phyloP scores from a whole-genome alignment of 30 jellyfish, hydroid and myxozoan species.

The Rhopilema esculentum region DNA sequence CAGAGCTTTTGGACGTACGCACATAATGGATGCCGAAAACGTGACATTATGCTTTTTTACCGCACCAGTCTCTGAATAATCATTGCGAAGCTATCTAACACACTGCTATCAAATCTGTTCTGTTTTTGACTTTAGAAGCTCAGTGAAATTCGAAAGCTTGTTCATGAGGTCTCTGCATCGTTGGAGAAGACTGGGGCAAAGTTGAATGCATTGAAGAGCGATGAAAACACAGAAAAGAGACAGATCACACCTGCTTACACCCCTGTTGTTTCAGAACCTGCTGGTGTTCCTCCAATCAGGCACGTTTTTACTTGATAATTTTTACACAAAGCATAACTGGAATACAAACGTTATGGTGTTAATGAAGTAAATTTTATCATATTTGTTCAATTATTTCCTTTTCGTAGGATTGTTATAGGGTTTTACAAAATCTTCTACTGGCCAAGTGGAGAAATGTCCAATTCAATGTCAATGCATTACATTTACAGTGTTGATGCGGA shows the following conservation, averaged over 20 bases:
- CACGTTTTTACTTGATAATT: background rate
- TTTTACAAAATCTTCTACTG: no score
- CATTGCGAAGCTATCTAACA: background rate
- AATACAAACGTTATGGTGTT: background rate
- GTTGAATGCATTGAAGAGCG: conserved; percentile 68
- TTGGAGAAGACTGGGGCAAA: conserved; percentile 83
- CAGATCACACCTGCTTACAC: conserved; percentile 97
- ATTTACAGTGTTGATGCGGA: no score
- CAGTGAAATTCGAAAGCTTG: conserved; percentile 93
- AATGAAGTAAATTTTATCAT: background rate
- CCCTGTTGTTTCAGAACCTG: conserved; percentile 98
- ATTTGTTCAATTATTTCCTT: no score
- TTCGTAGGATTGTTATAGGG: no score
- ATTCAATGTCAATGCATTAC: no score
- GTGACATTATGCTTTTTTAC: no score
- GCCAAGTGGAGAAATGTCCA: no score
- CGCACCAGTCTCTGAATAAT: no score
- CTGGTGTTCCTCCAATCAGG: conserved; percentile 97
- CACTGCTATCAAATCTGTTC: background rate
- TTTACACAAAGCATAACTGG: no score
- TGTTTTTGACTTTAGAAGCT: conserved; percentile 62
- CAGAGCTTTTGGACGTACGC: no score
- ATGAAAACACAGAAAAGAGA: conserved; percentile 70
- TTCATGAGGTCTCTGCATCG: conserved; percentile 91
- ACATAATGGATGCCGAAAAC: no score